A percentile compares a stretch with the other conserved stretches of the same genome.
These are phyloP conservation scores for Polypedilum vanderplanki DNA, from an alignment of 1,140 invertebrate species.

Conservation along the genomic window DNA sequence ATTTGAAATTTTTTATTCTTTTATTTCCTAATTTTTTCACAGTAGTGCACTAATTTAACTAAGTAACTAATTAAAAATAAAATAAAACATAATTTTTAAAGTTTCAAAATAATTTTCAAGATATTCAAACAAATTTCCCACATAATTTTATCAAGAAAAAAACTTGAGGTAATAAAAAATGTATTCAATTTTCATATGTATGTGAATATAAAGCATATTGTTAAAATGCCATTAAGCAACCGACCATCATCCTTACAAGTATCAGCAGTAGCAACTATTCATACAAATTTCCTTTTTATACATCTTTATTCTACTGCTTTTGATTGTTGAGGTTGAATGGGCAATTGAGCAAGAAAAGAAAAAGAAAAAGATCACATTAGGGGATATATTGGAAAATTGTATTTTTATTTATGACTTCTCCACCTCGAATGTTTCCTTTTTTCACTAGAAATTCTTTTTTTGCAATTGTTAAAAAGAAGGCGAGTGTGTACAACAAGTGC, in stretches of 20 bases:
- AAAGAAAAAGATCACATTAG: neutral
- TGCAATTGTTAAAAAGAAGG: too few relatives aligned
- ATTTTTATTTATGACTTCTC: slow-evolving; percentile 19
- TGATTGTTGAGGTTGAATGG: slow-evolving; percentile 12
- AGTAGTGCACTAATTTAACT: too few relatives aligned
- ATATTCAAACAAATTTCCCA: too few relatives aligned
- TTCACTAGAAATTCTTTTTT: too few relatives aligned
- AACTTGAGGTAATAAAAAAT: neutral
- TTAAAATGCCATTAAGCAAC: neutral
- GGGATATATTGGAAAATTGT: neutral
- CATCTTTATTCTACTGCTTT: neutral
- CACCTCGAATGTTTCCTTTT: neutral
- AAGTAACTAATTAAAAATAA: too few relatives aligned
- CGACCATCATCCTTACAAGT: too few relatives aligned
- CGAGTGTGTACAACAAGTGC: neutral
- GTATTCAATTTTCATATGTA: neutral
- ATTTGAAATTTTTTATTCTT: too few relatives aligned
- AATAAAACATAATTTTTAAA: too few relatives aligned
- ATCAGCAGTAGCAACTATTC: too few relatives aligned
- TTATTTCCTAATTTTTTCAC: too few relatives aligned
- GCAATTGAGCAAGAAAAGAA: neutral
- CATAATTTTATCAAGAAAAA: neutral
- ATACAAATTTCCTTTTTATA: too few relatives aligned
- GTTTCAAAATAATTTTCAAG: too few relatives aligned
- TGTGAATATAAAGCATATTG: neutral